These are phyloP conservation scores for Epirrita christyi DNA, from an alignment of 2,888 invertebrate genomes.

Conservation along the genomic window DNA sequence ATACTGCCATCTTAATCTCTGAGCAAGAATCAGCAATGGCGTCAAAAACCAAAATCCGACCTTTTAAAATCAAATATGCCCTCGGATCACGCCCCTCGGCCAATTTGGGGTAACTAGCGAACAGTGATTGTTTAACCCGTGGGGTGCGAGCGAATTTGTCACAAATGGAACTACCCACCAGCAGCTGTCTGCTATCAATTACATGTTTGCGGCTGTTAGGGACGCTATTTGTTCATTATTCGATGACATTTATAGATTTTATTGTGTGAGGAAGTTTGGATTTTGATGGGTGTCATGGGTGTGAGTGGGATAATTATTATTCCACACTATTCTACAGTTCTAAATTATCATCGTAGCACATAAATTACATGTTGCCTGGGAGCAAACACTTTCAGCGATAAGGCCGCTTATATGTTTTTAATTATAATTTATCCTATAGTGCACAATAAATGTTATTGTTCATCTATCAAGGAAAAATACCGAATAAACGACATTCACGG, in stretches of 20 bases:
- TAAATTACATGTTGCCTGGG: too few species aligned
- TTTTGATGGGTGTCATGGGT: slow-evolving; percentile 28
- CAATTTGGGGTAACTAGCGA: slow-evolving; percentile 58
- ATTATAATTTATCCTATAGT: too few species aligned
- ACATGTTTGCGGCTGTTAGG: slow-evolving; percentile 79
- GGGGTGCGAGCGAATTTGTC: slow-evolving; percentile 75
- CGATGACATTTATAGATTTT: slow-evolving; percentile 73
- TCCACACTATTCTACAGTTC: too few species aligned
- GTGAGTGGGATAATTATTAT: slow-evolving; percentile 14
- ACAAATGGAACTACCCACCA: slow-evolving; percentile 57
- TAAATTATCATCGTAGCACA: too few species aligned
- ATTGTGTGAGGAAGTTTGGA: slow-evolving; percentile 40
- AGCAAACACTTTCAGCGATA: too few species aligned
- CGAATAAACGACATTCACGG: too few species aligned
- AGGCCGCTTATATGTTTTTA: too few species aligned
- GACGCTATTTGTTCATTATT: slow-evolving; percentile 76
- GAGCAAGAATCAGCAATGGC: slow-evolving; percentile 23
- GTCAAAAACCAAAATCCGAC: slow-evolving; percentile 22
- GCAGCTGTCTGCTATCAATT: slow-evolving; percentile 76
- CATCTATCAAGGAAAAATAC: too few species aligned
- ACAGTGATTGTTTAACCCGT: slow-evolving; percentile 51
- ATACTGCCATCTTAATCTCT: not conserved
- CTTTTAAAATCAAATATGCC: slow-evolving; percentile 49
- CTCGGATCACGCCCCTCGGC: slow-evolving; percentile 62
- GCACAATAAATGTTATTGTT: too few species aligned